These are phyloP conservation scores for Trialeurodes vaporariorum DNA, from an alignment of 1,140 invertebrate genomes.

Conservation along the genomic window DNA sequence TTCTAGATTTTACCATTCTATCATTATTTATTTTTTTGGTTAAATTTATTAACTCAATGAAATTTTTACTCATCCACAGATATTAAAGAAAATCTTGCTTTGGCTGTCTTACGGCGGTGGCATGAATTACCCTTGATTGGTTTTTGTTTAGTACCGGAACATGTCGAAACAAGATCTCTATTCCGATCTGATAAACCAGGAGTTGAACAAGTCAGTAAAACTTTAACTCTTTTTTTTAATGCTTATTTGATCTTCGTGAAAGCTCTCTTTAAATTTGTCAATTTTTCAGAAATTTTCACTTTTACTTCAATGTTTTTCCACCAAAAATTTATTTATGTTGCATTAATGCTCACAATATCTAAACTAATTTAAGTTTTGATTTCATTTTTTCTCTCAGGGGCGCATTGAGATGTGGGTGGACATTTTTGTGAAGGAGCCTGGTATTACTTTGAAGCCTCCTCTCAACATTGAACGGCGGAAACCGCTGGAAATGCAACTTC, in stretches of 20 bases:
- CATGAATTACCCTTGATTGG: constrained; percentile 60
- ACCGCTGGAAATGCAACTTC: constrained; percentile 31
- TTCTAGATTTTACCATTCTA: constrained; percentile 35
- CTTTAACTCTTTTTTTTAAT: too few species aligned
- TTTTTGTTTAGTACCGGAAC: constrained; percentile 68
- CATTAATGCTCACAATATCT: too few species aligned
- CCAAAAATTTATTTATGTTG: too few species aligned
- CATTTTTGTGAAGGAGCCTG: constrained; percentile 56
- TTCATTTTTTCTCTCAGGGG: constrained; percentile 44
- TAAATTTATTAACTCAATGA: neutral
- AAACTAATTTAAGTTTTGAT: neutral
- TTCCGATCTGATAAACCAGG: constrained; percentile 63
- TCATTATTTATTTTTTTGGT: constrained; percentile 39
- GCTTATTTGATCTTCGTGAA: too few species aligned
- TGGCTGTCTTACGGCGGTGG: constrained; percentile 35
- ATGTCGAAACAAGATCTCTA: constrained; percentile 73
- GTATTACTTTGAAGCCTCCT: constrained; percentile 43
- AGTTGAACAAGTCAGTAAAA: constrained; percentile 55
- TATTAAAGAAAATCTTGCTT: constrained; percentile 12
- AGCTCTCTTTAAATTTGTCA: too few species aligned
- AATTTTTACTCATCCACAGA: neutral
- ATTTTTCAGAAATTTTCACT: too few species aligned
- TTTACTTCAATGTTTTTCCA: too few species aligned
- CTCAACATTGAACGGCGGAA: constrained; percentile 65
- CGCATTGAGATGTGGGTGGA: constrained; percentile 83